Percentiles rank a stretch among this genome's conserved stretches.
These are phyloP conservation scores for Aphyosemion australe DNA, from an alignment of 2,113 vertebrate species.

Conservation along the genomic window DNA sequence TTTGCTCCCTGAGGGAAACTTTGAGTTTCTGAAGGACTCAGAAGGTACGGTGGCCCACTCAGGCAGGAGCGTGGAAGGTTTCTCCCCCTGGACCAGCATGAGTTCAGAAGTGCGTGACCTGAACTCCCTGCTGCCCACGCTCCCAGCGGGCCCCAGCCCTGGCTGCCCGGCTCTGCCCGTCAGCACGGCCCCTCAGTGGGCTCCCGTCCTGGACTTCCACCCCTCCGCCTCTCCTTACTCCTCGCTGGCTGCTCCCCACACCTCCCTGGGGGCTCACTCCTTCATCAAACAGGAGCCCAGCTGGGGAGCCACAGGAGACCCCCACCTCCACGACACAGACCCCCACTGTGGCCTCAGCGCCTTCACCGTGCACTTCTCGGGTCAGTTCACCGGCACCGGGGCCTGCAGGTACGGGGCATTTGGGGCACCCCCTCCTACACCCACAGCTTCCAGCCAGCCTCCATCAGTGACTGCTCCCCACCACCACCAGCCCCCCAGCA, in stretches of 20 bases:
- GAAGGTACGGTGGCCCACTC: not conserved
- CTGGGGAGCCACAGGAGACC: conserved; percentile 89
- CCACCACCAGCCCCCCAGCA: conserved; percentile 77
- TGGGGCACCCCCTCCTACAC: conserved; percentile 75
- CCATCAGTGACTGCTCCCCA: conserved; percentile 57
- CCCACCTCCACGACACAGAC: conserved; percentile 89
- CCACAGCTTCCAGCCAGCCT: conserved; percentile 45
- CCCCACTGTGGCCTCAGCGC: conserved; percentile 92
- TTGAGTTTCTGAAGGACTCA: conserved; percentile 11
- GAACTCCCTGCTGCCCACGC: conserved; percentile 88
- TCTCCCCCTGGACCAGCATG: conserved; percentile 74
- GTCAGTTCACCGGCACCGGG: conserved; percentile 94
- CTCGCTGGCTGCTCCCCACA: conserved; percentile 85
- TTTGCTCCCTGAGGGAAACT: not conserved
- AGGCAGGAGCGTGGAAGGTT: conserved; percentile 24
- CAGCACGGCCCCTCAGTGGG: conserved; percentile 91
- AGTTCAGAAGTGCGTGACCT: conserved; percentile 94
- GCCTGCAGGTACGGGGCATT: conserved; percentile 94
- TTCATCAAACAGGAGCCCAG: conserved; percentile 98
- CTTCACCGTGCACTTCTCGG: conserved; percentile 97
- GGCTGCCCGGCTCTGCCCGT: conserved; percentile 87
- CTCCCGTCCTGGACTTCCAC: conserved; percentile 94
- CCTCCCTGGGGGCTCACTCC: conserved; percentile 88
- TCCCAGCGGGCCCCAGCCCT: conserved; percentile 83
- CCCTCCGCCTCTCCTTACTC: conserved; percentile 86